Base-by-base conservation (phyloP, 2,113 vertebrate species). In the Muntiacus reevesi region DNA sequence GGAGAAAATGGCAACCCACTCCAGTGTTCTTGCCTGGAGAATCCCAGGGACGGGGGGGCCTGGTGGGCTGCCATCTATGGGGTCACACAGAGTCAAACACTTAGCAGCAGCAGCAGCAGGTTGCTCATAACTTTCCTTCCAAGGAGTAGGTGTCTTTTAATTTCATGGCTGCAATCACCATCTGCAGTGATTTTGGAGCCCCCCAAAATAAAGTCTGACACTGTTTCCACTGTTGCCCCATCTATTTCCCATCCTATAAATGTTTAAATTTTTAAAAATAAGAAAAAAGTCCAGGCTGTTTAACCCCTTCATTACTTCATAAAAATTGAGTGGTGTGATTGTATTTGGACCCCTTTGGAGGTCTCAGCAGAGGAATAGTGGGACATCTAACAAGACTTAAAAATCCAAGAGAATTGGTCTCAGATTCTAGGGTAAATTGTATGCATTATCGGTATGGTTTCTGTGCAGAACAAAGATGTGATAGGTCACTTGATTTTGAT, bases 251-350 rank as follows among this genome's bases (percentile, higher is more conserved):
- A 50, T 50, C 47, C 15, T 28, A 59, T 91, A 92, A 95, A 94
- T 54, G 90, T 1, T 64, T 50, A 76, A 91, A 87, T 93, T 47
- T 16, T 92, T 64, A 88, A 83, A 95, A 92, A 59, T 27, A 21
- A 83, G 52, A 28, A 83, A 62, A 94, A 89, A 40, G 0, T 23
- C 2, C 25, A 93, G 28, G 8, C 64, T 87, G 12, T 81, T 52
- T 86, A 91, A 93, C 14, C 10, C 60, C 13, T 96, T 91, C 12
- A 59, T 81, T 92, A 33, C 14, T 94, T 23, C 85, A 86, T 95
- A 96, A 97, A 97, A 97, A 90, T 94, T 98, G 96, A 97, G 97
- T 64, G 28, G 74, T 92, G 3, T 91, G 54, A 78, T 81, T 98
- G 79, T 93, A 0, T 60, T 78, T 71, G 71, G 62, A 14, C 0